A percentile compares a stretch with the other conserved stretches of the same genome.
These are phyloP conservation scores for Lucinisca nassula DNA, from an alignment of 2,888 invertebrate genomes.

Conservation along the genomic window DNA sequence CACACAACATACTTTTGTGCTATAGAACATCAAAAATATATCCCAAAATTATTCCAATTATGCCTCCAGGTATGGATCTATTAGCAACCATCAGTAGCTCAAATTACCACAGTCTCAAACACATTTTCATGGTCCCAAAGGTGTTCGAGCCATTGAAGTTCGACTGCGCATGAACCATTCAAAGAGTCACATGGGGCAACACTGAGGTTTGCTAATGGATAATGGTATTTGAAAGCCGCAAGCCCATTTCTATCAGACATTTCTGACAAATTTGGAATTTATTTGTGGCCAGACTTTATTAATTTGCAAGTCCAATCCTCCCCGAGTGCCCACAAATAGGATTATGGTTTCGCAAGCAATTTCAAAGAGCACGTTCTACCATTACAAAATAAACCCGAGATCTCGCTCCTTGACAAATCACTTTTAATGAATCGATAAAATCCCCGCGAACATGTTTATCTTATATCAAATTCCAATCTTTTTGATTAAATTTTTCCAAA, in stretches of 20 bases:
- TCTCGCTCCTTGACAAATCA: conserved; percentile 68
- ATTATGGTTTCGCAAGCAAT: conserved; percentile 48
- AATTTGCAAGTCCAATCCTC: background rate
- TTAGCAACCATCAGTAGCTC: no score
- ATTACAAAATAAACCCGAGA: conserved; percentile 62
- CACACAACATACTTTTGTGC: no score
- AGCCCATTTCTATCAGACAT: background rate
- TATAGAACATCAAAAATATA: no score
- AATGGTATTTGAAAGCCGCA: background rate
- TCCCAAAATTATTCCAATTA: no score
- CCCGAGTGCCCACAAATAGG: conserved; percentile 4
- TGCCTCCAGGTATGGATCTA: no score
- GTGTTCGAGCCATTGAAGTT: no score
- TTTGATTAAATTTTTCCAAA: conserved; percentile 59
- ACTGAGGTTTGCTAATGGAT: no score
- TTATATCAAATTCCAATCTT: conserved; percentile 60
- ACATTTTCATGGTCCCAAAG: no score
- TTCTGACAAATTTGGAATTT: background rate
- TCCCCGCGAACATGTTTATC: conserved; percentile 64
- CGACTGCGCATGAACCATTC: no score
- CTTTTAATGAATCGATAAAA: conserved; percentile 62
- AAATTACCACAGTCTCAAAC: no score
- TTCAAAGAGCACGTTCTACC: conserved; percentile 56
- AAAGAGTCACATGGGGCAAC: no score
- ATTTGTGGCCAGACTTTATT: background rate